Conservation (phyloP, 2,113 vertebrate species). For the Tenebrosternarchus preto region DNA sequence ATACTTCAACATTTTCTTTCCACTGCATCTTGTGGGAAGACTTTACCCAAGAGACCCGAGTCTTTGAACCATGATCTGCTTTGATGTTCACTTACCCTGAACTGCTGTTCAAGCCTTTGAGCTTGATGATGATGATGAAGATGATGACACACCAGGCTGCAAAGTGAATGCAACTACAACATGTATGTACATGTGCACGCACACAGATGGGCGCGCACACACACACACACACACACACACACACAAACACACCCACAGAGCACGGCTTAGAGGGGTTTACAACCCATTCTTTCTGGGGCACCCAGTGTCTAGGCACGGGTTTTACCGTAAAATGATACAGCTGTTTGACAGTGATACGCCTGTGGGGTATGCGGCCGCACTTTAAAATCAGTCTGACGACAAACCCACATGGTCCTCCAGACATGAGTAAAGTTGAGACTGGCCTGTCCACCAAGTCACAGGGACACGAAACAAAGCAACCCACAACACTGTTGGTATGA, state of each 20-base stretch:
- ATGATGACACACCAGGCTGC: background rate
- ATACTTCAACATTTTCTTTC: background rate
- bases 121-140: conserved; percentile 19
- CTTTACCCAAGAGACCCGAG: background rate
- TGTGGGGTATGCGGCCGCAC: background rate
- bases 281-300: conserved; percentile 34
- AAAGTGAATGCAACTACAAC: conserved; percentile 2
- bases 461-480: background rate
- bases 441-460: background rate
- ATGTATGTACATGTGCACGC: background rate
- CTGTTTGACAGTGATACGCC: conserved; percentile 33
- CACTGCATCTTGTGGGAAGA: background rate
- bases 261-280: conserved; percentile 30
- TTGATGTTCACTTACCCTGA: background rate
- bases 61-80: background rate
- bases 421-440: conserved; percentile 22
- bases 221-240: background rate
- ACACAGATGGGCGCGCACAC: background rate
- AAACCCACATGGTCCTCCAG: conserved; percentile 40
- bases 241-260: background rate
- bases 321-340: conserved; percentile 29
- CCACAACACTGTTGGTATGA: background rate
- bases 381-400: conserved; percentile 35
- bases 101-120: background rate
- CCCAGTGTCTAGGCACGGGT: background rate